Conservation (phyloP, 2,888 invertebrate species). For the Leptura quadrifasciata region DNA sequence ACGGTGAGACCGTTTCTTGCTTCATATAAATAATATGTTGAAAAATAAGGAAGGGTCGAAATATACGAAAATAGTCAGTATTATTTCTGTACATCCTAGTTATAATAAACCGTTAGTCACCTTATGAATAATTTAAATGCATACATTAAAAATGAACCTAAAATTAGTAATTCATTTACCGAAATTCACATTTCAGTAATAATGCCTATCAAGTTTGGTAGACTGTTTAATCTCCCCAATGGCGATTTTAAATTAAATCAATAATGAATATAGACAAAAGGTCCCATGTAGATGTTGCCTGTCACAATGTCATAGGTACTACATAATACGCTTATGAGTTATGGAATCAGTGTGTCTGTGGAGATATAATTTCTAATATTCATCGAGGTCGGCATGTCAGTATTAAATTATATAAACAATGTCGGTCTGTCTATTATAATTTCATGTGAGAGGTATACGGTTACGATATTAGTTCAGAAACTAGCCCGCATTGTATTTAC, state of each 20-base stretch:
- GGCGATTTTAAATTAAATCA: neutral
- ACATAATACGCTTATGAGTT: neutral
- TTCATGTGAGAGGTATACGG: neutral
- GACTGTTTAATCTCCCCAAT: too few relatives aligned
- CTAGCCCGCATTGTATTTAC: neutral
- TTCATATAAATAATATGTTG: too few relatives aligned
- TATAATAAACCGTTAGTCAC: too few relatives aligned
- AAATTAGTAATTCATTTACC: too few relatives aligned
- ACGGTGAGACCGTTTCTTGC: too few relatives aligned
- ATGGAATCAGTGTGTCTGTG: neutral
- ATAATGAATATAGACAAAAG: neutral
- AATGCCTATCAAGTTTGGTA: too few relatives aligned
- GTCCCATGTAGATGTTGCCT: neutral
- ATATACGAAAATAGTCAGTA: too few relatives aligned
- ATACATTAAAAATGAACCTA: too few relatives aligned
- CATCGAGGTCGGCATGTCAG: neutral
- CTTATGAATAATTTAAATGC: too few relatives aligned
- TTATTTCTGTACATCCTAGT: too few relatives aligned
- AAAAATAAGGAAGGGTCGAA: too few relatives aligned
- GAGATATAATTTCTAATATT: neutral
- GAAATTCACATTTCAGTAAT: too few relatives aligned
- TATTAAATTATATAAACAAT: neutral
- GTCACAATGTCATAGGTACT: neutral
- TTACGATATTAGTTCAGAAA: neutral
- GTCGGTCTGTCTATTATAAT: neutral